These are phyloP conservation scores for Rhynchophorus ferrugineus DNA, from an alignment of 1,140 invertebrate species.

Conservation along the genomic window DNA sequence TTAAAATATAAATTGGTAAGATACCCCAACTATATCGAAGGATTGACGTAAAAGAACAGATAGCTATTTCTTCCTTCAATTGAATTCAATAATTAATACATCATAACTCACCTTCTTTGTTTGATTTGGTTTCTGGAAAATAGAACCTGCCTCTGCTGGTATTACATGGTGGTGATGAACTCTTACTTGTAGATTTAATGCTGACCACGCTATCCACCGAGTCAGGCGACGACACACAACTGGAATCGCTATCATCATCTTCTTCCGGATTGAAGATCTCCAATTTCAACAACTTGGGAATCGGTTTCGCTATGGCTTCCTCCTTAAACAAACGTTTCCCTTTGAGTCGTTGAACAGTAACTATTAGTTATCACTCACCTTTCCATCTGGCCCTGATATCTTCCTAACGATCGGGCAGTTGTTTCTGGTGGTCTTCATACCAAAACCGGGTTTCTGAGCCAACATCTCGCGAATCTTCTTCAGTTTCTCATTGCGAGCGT, in stretches of 20 bases:
- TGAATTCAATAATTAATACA: too few species aligned
- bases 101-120: constrained; percentile 5
- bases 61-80: too few species aligned
- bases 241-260: constrained; percentile 85
- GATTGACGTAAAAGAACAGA: too few species aligned
- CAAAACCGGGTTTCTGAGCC: constrained; percentile 54
- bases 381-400: constrained; percentile 14
- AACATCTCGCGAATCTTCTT: constrained; percentile 62
- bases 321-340: constrained; percentile 4
- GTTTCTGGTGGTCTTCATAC: constrained; percentile 39
- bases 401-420: constrained; percentile 47
- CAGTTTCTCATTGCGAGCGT: constrained; percentile 50
- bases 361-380: constrained; percentile 3
- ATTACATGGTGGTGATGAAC: not conserved
- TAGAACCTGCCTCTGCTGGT: constrained; percentile 24
- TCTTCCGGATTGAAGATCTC: constrained; percentile 86
- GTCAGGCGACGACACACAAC: constrained; percentile 77
- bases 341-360: not conserved
- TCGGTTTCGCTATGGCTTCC: constrained; percentile 47
- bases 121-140: constrained; percentile 23
- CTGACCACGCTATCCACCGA: constrained; percentile 80
- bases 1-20: too few species aligned
- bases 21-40: too few species aligned
- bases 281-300: constrained; percentile 66
- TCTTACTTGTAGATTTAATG: constrained; percentile 35